Percentiles rank a stretch among this genome's conserved stretches.
Evolutionary conservation across 2,113 vertebrate genomes (phyloP).

Genomic region (Plecotus auritus): DNA sequence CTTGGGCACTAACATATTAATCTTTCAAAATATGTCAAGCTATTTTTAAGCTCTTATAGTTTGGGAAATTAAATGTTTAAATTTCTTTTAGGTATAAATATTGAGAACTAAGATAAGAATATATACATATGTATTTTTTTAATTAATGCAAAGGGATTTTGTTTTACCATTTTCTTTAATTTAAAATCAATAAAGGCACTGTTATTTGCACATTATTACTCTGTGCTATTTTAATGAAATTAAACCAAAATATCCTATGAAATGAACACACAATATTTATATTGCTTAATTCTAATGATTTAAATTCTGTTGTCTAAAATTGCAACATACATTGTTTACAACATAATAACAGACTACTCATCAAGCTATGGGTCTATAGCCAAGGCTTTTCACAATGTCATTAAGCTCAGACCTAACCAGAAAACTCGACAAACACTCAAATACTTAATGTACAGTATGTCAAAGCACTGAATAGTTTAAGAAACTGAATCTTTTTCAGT

Average conservation of each 20-base stretch:
- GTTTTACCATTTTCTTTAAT: background rate
- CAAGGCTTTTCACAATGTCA: background rate
- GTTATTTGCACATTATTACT: background rate
- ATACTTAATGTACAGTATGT: background rate
- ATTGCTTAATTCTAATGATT: background rate
- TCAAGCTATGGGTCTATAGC: background rate
- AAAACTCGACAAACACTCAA: background rate
- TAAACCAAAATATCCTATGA: background rate
- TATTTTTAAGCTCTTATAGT: background rate
- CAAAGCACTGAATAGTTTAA: background rate
- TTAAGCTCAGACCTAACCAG: background rate
- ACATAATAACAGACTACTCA: background rate
- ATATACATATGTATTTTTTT: background rate
- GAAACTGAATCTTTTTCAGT: background rate
- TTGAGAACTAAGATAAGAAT: background rate
- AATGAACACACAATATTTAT: background rate
- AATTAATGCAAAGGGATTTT: background rate
- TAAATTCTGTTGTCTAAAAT: background rate
- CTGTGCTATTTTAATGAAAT: background rate
- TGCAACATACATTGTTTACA: background rate
- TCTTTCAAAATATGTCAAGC: background rate
- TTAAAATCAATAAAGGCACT: background rate
- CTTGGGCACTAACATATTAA: background rate
- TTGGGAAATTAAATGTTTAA: conserved; percentile 4
- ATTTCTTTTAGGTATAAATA: background rate